These are phyloP conservation scores for Etheostoma spectabile DNA, from an alignment of 2,113 vertebrate species.

Conservation along the genomic window DNA sequence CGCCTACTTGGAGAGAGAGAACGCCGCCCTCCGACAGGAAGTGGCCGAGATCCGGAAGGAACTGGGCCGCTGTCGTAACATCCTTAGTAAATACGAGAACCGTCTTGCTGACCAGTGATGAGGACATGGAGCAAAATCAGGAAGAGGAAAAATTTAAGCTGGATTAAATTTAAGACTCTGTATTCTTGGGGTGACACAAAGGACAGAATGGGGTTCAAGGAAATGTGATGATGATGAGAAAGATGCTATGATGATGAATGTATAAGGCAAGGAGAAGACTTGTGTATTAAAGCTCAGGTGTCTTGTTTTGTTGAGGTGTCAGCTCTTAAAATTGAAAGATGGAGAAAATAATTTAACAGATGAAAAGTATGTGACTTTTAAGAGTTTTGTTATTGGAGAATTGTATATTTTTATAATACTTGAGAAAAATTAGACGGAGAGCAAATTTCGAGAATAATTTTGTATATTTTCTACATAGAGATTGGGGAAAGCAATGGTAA, in stretches of 20 bases:
- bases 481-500: conserved; percentile 63
- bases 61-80: conserved; percentile 90
- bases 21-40: conserved; percentile 90
- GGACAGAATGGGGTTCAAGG: conserved; percentile 62
- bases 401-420: conserved; percentile 88
- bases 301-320: conserved; percentile 75
- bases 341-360: conserved; percentile 80
- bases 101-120: conserved; percentile 86
- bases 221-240: conserved; percentile 55
- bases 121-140: conserved; percentile 14
- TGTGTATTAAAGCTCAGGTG: conserved; percentile 82
- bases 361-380: conserved; percentile 79
- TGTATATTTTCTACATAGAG: conserved; percentile 86
- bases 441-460: conserved; percentile 84
- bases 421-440: conserved; percentile 78
- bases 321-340: conserved; percentile 73
- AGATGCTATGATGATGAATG: conserved; percentile 78
- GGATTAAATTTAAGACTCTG: conserved; percentile 63
- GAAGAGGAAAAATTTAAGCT: conserved; percentile 60
- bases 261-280: conserved; percentile 72
- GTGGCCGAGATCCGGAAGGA: conserved; percentile 93
- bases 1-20: conserved; percentile 93
- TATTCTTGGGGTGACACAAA: conserved; percentile 48
- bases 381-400: conserved; percentile 86
- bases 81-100: conserved; percentile 92